phyloP scores from a whole-genome alignment of 2,888 invertebrate genomes.

The Onthophagus sagittarius region DNA sequence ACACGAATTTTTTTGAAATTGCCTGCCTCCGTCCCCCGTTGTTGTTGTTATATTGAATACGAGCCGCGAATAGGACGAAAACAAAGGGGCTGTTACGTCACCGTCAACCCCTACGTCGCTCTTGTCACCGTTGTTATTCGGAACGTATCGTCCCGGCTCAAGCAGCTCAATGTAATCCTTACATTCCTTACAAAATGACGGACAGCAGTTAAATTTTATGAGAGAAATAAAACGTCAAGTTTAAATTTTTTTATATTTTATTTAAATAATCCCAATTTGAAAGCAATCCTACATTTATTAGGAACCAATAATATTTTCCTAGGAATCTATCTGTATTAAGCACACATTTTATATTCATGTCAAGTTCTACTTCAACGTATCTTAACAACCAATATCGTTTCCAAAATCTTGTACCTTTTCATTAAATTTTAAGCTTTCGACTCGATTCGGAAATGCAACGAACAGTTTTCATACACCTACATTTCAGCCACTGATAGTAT shows the following conservation, averaged over 20 bases:
- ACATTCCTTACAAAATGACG: background rate
- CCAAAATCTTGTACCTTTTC: too few species aligned
- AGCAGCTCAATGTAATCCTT: background rate
- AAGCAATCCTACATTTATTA: too few species aligned
- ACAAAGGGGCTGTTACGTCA: background rate
- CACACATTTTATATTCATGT: too few species aligned
- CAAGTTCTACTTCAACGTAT: too few species aligned
- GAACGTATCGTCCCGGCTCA: background rate
- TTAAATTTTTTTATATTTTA: background rate
- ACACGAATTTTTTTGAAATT: background rate
- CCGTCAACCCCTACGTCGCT: background rate
- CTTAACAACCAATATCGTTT: too few species aligned
- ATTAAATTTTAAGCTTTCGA: too few species aligned
- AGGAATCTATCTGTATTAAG: too few species aligned
- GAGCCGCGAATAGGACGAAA: background rate
- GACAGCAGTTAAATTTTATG: background rate
- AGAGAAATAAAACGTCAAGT: background rate
- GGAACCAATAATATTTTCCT: too few species aligned
- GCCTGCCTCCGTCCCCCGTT: constrained; percentile 30
- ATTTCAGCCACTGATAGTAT: background rate
- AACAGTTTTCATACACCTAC: background rate
- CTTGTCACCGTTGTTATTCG: background rate
- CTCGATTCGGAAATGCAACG: background rate
- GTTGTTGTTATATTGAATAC: background rate
- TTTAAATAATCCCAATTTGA: too few species aligned